Evolutionary conservation across 2,888 invertebrate species (phyloP).

Genomic region (Argyresthia goedartella): DNA sequence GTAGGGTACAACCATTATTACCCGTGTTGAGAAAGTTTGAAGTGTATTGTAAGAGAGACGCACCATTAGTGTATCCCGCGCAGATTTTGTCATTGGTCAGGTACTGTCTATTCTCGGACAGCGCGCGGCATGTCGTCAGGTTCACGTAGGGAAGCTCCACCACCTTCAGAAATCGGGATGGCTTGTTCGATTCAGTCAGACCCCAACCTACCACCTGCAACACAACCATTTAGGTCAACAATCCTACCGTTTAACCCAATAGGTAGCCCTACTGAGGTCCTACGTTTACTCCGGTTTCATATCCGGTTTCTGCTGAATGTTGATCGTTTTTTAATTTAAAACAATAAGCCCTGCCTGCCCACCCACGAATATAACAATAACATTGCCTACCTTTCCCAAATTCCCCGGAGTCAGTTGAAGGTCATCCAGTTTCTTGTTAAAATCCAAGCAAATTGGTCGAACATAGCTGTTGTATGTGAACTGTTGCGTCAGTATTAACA

Average conservation of each 20-base stretch:
- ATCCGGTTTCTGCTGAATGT: no score
- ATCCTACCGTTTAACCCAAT: not conserved
- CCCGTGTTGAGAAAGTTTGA: no score
- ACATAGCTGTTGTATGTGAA: constrained; percentile 35
- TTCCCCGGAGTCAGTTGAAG: constrained; percentile 9
- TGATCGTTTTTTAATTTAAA: no score
- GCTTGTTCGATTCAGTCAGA: constrained; percentile 16
- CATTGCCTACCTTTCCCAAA: constrained; percentile 16
- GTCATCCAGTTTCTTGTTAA: constrained; percentile 12
- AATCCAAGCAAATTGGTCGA: constrained; percentile 48
- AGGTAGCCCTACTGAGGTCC: not conserved
- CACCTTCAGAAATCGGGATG: constrained; percentile 22
- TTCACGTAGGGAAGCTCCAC: constrained; percentile 25
- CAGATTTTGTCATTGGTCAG: constrained; percentile 41
- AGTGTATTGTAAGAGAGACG: no score
- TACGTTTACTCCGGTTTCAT: no score
- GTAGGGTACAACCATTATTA: no score
- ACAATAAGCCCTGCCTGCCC: no score
- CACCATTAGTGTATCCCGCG: constrained; percentile 32
- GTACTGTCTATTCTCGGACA: constrained; percentile 15
- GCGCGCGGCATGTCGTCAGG: constrained; percentile 17
- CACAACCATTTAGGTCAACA: not conserved
- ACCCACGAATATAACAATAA: no score
- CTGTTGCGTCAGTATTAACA: constrained; percentile 37
- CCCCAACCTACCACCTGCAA: constrained; percentile 35